phyloP scores from a whole-genome alignment of 1,140 invertebrate genomes.

The Drosophila mauritiana region DNA sequence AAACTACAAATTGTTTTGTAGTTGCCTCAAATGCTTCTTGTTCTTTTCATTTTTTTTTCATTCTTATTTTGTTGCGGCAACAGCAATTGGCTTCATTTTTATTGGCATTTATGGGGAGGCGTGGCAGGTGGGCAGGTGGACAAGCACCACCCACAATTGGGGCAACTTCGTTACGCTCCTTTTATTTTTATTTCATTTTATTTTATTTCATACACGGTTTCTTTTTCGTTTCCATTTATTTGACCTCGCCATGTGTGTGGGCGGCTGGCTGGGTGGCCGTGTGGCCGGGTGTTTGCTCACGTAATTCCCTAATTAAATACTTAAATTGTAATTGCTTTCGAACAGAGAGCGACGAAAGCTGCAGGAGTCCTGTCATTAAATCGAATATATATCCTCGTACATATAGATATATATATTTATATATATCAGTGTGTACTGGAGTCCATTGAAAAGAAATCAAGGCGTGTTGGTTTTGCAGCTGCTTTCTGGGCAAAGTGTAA shows the following conservation, averaged over 20 bases:
- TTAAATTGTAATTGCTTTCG: constrained; percentile 83
- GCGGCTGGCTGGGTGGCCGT: constrained; percentile 13
- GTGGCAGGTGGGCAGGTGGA: constrained; percentile 27
- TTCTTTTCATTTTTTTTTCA: background rate
- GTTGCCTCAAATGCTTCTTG: constrained; percentile 46
- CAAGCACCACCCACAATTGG: constrained; percentile 45
- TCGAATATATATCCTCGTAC: constrained; percentile 36
- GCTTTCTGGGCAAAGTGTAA: constrained; percentile 4
- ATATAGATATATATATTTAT: constrained; percentile 4
- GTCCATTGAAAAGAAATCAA: constrained; percentile 43
- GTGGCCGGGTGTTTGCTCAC: constrained; percentile 74
- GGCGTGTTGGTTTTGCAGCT: constrained; percentile 3
- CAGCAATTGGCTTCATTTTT: constrained; percentile 79
- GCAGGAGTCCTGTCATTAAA: constrained; percentile 57
- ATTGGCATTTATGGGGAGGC: constrained; percentile 58
- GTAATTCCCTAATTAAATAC: constrained; percentile 83
- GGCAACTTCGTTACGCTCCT: constrained; percentile 65
- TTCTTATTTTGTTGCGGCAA: constrained; percentile 35
- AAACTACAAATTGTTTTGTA: constrained; percentile 79
- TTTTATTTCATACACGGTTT: constrained; percentile 37
- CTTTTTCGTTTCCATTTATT: constrained; percentile 38
- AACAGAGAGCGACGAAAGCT: constrained; percentile 45
- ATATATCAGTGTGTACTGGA: constrained; percentile 5
- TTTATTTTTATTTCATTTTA: constrained; percentile 65
- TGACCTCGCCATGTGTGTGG: constrained; percentile 37